These are phyloP conservation scores for Proisotoma minuta DNA, from an alignment of 2,888 invertebrate genomes.

Conservation along the genomic window DNA sequence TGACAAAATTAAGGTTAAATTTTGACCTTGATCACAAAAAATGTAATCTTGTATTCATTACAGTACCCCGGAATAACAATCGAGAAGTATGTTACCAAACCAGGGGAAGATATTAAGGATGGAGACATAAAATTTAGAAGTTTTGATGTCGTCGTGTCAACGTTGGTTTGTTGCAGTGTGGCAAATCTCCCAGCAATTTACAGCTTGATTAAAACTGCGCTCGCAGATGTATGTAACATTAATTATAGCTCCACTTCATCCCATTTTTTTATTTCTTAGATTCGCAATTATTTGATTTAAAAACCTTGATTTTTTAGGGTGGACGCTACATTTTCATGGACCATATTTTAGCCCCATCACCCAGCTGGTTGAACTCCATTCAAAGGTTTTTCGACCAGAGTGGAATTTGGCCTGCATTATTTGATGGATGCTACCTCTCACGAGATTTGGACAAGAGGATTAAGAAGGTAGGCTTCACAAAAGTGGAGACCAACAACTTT, in stretches of 20 bases:
- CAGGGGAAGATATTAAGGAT: neutral
- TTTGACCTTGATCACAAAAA: no score
- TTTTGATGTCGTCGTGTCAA: neutral
- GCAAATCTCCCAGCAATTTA: neutral
- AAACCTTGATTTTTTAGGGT: neutral
- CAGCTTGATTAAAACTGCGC: neutral
- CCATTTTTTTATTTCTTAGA: no score
- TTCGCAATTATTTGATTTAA: neutral
- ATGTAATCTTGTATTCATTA: no score
- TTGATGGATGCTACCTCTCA: neutral
- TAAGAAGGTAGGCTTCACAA: neutral
- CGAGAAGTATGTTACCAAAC: neutral
- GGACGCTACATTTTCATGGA: neutral
- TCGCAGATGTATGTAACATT: neutral
- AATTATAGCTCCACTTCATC: neutral
- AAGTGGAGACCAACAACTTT: neutral
- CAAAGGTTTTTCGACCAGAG: neutral
- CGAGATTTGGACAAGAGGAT: neutral
- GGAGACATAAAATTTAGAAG: neutral
- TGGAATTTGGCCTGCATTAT: neutral
- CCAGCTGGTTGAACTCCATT: neutral
- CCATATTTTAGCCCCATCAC: neutral
- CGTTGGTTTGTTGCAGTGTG: neutral
- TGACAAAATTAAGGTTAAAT: no score
- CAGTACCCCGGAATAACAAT: neutral